Evolutionary conservation across 2,888 invertebrate genomes (phyloP).

Genomic region (Willowsia nigromaculata): DNA sequence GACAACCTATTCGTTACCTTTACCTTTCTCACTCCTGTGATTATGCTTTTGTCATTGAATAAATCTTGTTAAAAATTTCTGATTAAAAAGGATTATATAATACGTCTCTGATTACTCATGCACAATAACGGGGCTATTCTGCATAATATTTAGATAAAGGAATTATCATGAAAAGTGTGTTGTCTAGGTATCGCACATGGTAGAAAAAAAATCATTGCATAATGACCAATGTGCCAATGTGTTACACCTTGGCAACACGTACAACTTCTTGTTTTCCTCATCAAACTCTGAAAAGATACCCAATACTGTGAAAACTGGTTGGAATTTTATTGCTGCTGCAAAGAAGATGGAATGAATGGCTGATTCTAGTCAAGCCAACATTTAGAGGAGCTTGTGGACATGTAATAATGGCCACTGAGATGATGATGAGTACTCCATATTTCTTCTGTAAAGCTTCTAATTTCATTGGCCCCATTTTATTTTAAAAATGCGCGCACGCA

Average conservation of each 20-base stretch:
- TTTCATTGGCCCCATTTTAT: constrained; percentile 22
- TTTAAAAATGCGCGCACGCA: neutral
- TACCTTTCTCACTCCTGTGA: neutral
- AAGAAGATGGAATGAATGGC: neutral
- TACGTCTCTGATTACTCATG: neutral
- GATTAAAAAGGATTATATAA: neutral
- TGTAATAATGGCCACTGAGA: neutral
- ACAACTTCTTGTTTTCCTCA: neutral
- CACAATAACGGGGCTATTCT: neutral
- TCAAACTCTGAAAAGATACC: neutral
- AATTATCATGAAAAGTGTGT: neutral
- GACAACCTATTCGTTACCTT: neutral
- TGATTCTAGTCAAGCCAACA: neutral
- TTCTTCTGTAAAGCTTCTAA: neutral
- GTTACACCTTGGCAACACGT: neutral
- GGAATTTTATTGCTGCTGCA: neutral
- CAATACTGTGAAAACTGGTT: neutral
- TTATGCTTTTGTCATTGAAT: neutral
- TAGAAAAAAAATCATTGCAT: neutral
- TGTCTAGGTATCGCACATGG: neutral
- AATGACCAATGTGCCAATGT: neutral
- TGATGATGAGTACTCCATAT: neutral
- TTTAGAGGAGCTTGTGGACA: neutral
- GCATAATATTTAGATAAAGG: neutral
- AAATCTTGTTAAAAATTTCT: neutral